Base-by-base conservation (phyloP, 2,888 invertebrate genomes). In the Noctuana brunneofusca region DNA sequence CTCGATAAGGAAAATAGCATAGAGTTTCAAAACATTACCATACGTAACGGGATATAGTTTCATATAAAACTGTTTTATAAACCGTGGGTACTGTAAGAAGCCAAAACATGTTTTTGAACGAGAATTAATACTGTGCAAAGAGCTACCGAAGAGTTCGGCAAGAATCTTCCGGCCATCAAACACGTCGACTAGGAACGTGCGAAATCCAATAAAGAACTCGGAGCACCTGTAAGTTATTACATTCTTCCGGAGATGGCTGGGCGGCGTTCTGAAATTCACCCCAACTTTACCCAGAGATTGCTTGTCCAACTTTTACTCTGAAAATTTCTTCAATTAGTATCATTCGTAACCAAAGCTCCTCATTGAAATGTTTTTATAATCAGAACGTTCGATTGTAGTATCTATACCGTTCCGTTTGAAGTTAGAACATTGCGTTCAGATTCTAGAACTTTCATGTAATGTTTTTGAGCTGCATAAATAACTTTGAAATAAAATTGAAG, bases 141-240 rank as follows among this genome's bases (percentile, higher is more conserved):
- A 59, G 59, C 52, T 32, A 59, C 50, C 79, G 82, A 86, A 84
- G 86, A 87, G 87, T 89, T 88, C 76, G 80, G 82, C 82, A 88
- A 88, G 88, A 91, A 90, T 90, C 85, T 84, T 83, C 78, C 81
- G 84, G 84, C 87, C 83, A 89, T 89, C 89, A 87, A 85, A 86
- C 86, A 89, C 87, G 89, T 89, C 88, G 84, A 76, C 75, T 74
- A 67, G 89, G 89, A 89, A 86, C 87, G 89, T 84, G 86, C 83
- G 85, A 89, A 89, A 91, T 90, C 87, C 89, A 90, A 91, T 91
- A 91, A 91, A 88, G 89, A 87, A 88, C 79, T 84, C 79, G 81
- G 80, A 80, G 81, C 89, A 91, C 90, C 90, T 91, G 89, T 80
- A 82, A 86, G 87, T 88, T 90, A 90, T 91, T 89, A 89, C 90